Evolutionary conservation across 1,140 invertebrate species (phyloP), one percentile per base, ranked within the genome.

Genomic region (Drosophila guanche): DNA sequence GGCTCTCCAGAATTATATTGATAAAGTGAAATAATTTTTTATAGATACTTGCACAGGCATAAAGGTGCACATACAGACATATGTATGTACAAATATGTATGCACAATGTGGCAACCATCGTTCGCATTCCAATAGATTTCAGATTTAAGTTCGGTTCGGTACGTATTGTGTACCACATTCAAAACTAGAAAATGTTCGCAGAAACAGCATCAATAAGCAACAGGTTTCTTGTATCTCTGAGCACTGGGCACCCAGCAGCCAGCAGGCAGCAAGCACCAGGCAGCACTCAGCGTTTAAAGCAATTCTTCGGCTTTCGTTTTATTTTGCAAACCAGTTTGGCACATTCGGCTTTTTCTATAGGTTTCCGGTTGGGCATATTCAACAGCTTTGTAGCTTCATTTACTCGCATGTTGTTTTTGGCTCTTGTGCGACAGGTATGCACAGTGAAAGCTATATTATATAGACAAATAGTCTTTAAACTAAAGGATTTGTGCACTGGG

Each of bases 161-260:
- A 74, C 70, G 71, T 75, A 75, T 75, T 75, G 72, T 75, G 72
- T 75, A 75, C 72, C 72, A 75, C 72, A 75, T 75, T 75, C 72
- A 75, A 75, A 75, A 66, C 52, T 68, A 75, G 72, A 67, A 46
- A 69, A 74, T 73, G 71, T 74, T 74, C 60, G 59, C 70, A 74
- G 73, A 75, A 76, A 74, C 72, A 75, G 72, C 72, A 76, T 75
- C 72, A 76, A 75, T 76, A 69, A 66, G 70, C 72, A 75, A 74
- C 72, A 75, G 71, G 72, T 74, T 75, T 76, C 72, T 66, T 56
- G 72, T 59, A 61, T 72, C 67, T 60, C 67, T 60, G 69, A 29
- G 27, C 50, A 52, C 50, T 29, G 50, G 25, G 50, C 69, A 62
- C 66, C 58, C 65, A 75, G 69, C 71, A 66, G 46, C 46, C 54